These are phyloP conservation scores for Esox lucius DNA, from an alignment of 2,797 vertebrate genomes.

Conservation along the genomic window DNA sequence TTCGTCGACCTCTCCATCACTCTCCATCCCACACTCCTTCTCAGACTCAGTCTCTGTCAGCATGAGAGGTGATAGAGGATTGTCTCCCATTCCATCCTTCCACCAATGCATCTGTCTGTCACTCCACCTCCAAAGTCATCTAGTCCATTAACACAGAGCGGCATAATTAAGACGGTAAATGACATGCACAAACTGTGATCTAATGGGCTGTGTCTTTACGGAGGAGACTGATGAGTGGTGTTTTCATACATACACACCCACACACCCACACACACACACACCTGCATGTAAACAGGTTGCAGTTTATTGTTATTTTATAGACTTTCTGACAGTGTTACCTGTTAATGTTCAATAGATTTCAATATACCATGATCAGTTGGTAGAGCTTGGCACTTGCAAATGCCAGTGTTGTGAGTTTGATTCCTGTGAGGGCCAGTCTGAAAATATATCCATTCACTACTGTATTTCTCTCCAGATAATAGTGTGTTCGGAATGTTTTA, in stretches of 20 bases:
- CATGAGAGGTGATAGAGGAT: constrained; percentile 39
- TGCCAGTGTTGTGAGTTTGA: no score
- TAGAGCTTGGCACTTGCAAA: no score
- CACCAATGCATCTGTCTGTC: neutral
- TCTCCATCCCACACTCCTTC: neutral
- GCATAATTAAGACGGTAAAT: constrained; percentile 69
- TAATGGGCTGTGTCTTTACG: constrained; percentile 60
- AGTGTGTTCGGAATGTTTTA: no score
- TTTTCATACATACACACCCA: constrained; percentile 43
- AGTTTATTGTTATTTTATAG: neutral
- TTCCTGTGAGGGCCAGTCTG: no score
- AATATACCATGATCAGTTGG: no score
- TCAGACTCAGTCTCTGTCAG: constrained; percentile 44
- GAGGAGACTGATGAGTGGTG: constrained; percentile 74
- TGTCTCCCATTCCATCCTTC: constrained; percentile 54
- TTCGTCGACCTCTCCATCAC: neutral
- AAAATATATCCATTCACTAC: no score
- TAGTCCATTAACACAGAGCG: constrained; percentile 58
- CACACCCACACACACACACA: neutral
- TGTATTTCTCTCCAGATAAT: no score
- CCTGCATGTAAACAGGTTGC: neutral
- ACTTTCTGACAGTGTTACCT: neutral
- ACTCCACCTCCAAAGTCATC: constrained; percentile 63
- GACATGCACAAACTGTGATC: constrained; percentile 56
- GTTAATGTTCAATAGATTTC: no score